These are phyloP conservation scores for Anhinga anhinga DNA, from an alignment of 2,113 vertebrate genomes.

Conservation along the genomic window DNA sequence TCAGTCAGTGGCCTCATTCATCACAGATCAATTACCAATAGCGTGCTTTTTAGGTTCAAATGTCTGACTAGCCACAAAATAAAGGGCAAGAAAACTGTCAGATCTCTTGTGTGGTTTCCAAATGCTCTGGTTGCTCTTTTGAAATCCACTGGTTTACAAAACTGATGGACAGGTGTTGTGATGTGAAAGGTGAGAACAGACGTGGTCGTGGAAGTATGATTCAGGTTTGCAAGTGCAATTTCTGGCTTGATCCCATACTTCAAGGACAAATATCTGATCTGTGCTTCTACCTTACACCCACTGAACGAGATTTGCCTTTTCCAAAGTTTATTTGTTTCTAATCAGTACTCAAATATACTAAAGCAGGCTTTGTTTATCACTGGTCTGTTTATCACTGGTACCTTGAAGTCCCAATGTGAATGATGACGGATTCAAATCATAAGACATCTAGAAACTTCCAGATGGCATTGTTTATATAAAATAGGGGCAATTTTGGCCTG, in stretches of 20 bases:
- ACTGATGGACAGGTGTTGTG: not conserved
- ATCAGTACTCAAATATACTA: not conserved
- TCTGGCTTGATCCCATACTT: not conserved
- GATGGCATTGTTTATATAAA: not conserved
- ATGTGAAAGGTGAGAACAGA: not conserved
- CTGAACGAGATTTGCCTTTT: not conserved
- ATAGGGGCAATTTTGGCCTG: not conserved
- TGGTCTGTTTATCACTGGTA: not conserved
- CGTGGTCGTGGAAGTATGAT: not conserved
- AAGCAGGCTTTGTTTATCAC: not conserved
- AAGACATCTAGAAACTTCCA: not conserved
- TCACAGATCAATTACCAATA: not conserved
- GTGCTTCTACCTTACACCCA: not conserved
- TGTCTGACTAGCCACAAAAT: not conserved
- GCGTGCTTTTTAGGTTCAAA: not conserved
- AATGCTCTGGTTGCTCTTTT: not conserved
- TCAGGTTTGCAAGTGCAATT: not conserved
- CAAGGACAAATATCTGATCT: not conserved
- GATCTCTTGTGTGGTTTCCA: not conserved
- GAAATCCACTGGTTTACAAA: not conserved
- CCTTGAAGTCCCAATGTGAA: not conserved
- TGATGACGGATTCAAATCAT: not conserved
- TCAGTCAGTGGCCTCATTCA: not conserved
- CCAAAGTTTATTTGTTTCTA: not conserved
- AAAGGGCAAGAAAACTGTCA: not conserved